Evolutionary conservation across 2,888 invertebrate genomes (phyloP).

Genomic region (Scaptomyza polygonia): DNA sequence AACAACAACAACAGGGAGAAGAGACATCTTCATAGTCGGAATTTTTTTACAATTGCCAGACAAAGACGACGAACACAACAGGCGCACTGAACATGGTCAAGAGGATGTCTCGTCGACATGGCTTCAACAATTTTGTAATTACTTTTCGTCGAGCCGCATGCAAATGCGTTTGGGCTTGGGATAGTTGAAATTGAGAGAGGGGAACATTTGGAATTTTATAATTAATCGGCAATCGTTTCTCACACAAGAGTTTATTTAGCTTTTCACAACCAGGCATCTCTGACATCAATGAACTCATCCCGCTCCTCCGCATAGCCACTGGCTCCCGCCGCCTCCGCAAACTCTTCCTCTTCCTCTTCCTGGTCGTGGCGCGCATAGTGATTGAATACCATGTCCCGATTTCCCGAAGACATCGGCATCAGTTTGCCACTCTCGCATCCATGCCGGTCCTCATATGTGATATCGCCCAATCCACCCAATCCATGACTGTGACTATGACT

Average conservation of each 20-base stretch:
- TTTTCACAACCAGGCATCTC: conserved; percentile 67
- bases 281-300: conserved; percentile 74
- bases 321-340: conserved; percentile 30
- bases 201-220: conserved; percentile 66
- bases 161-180: conserved; percentile 43
- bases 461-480: conserved; percentile 65
- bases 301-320: conserved; percentile 67
- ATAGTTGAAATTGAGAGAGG: neutral
- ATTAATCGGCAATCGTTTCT: conserved; percentile 65
- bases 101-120: conserved; percentile 43
- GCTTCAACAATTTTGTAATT: conserved; percentile 68
- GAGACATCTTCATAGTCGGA: conserved; percentile 53
- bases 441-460: conserved; percentile 75
- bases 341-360: conserved; percentile 40
- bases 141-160: conserved; percentile 56
- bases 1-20: neutral
- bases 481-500: conserved; percentile 71
- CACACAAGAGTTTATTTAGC: conserved; percentile 58
- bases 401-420: conserved; percentile 43
- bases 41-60: conserved; percentile 43
- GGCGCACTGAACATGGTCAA: conserved; percentile 25
- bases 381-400: conserved; percentile 82
- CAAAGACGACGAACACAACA: neutral
- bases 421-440: conserved; percentile 69
- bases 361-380: conserved; percentile 80